These are phyloP conservation scores for Anoura caudifer DNA, from an alignment of 2,113 vertebrate genomes.

Conservation along the genomic window DNA sequence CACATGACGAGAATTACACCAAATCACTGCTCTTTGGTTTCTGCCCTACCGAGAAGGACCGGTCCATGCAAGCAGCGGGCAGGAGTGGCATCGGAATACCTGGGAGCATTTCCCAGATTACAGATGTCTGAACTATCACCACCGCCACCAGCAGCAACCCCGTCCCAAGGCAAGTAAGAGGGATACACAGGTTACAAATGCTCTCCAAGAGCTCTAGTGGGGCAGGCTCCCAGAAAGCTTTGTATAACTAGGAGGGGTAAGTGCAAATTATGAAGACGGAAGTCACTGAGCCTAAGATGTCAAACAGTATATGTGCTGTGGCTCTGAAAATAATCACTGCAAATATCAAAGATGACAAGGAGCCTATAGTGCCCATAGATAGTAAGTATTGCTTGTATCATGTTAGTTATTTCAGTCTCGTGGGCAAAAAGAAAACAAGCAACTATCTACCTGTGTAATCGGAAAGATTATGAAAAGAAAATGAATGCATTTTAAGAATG, in stretches of 20 bases:
- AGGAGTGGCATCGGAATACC: background rate
- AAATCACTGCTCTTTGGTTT: background rate
- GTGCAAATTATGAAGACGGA: background rate
- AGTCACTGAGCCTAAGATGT: background rate
- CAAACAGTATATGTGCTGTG: background rate
- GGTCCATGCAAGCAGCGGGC: background rate
- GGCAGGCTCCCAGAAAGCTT: background rate
- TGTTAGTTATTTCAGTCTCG: background rate
- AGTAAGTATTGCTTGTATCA: background rate
- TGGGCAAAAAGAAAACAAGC: background rate
- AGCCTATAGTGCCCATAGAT: background rate
- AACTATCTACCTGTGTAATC: background rate
- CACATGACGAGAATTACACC: background rate
- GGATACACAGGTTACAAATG: background rate
- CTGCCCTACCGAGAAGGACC: background rate
- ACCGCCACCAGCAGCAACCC: background rate
- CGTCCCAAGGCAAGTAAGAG: background rate
- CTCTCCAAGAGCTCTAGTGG: background rate
- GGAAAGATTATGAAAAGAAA: background rate
- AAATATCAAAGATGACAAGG: constrained; percentile 5
- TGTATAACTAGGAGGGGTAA: background rate
- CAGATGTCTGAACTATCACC: background rate
- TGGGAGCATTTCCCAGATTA: background rate
- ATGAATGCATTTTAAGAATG: background rate
- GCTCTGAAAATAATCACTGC: background rate